phyloP scores from a whole-genome alignment of 2,113 vertebrate species.

The Hippocampus guttulatus region DNA sequence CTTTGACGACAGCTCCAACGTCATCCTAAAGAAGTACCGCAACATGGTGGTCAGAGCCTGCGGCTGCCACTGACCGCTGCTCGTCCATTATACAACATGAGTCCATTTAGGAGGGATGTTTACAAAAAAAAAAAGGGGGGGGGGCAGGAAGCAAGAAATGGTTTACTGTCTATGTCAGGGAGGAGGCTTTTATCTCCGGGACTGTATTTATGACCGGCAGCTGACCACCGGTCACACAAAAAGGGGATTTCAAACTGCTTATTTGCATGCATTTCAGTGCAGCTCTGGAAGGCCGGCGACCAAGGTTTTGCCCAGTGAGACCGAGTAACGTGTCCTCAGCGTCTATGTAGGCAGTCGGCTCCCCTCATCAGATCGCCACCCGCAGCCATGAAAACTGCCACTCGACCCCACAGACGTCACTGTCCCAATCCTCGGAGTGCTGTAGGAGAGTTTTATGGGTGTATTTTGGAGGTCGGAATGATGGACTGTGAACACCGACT shows the following conservation, averaged over 20 bases:
- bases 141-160: conserved; percentile 11
- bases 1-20: conserved; percentile 96
- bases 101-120: not conserved
- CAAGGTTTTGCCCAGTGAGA: not conserved
- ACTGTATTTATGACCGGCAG: conserved; percentile 24
- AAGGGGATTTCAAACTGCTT: conserved; percentile 9
- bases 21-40: conserved; percentile 96
- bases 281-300: conserved; percentile 23
- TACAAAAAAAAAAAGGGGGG: not conserved
- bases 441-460: not conserved
- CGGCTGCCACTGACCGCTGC: conserved; percentile 82
- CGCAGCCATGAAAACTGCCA: conserved; percentile 1
- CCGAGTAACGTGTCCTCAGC: conserved; percentile 15
- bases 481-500: conserved; percentile 12
- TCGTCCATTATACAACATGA: not conserved
- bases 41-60: conserved; percentile 98
- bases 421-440: conserved; percentile 5
- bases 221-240: conserved; percentile 10
- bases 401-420: conserved; percentile 16
- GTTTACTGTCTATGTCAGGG: conserved; percentile 18
- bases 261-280: conserved; percentile 6
- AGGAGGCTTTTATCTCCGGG: conserved; percentile 23
- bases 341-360: not conserved
- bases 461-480: not conserved
- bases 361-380: not conserved